These are phyloP conservation scores for Fistularia tabacaria DNA, from an alignment of 2,797 vertebrate genomes.

Conservation along the genomic window DNA sequence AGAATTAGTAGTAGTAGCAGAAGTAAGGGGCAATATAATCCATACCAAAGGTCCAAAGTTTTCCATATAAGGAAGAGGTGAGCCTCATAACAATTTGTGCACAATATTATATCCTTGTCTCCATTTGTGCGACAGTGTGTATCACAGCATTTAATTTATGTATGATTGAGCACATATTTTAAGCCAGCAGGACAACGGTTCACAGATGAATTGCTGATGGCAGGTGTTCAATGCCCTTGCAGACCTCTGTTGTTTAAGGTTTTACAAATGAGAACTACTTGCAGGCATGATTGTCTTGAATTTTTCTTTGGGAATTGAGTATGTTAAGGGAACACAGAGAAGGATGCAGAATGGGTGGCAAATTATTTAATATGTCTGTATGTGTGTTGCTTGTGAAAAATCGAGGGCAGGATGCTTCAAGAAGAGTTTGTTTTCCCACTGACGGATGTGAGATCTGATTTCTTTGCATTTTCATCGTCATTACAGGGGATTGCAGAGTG, in stretches of 20 bases:
- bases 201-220: conserved; percentile 43
- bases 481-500: conserved; percentile 13
- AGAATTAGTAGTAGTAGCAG: no score
- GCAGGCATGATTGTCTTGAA: conserved; percentile 67
- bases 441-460: conserved; percentile 31
- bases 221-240: conserved; percentile 36
- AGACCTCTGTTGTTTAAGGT: conserved; percentile 49
- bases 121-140: not conserved
- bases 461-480: conserved; percentile 14
- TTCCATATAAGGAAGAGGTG: no score
- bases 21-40: no score
- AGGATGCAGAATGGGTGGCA: conserved; percentile 22
- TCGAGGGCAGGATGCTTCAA: not conserved
- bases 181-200: conserved; percentile 40
- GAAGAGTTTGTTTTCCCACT: conserved; percentile 12
- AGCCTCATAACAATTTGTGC: no score
- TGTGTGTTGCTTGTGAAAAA: conserved; percentile 7
- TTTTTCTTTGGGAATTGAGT: conserved; percentile 47
- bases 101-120: no score
- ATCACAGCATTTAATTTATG: conserved; percentile 40
- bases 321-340: conserved; percentile 27
- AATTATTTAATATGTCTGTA: not conserved
- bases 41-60: no score
- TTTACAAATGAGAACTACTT: conserved; percentile 64
- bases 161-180: conserved; percentile 49